Evolutionary conservation across 2,888 invertebrate genomes (phyloP).

Genomic region (Ochropleura leucogaster): DNA sequence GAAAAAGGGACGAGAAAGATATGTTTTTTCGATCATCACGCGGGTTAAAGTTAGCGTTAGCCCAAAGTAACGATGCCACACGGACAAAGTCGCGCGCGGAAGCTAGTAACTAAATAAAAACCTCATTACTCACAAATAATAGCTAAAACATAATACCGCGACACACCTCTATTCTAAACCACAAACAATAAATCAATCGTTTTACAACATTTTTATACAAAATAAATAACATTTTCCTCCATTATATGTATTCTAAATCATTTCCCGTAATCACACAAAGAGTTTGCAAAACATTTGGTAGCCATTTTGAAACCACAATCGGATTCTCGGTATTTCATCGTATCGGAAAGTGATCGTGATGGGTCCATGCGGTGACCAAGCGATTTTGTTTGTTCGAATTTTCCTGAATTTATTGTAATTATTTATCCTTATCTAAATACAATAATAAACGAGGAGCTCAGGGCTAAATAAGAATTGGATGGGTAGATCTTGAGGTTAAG

Average conservation of each 20-base stretch:
- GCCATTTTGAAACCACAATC: constrained; percentile 73
- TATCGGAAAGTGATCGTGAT: constrained; percentile 66
- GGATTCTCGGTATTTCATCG: constrained; percentile 79
- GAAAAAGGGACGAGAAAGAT: too few relatives aligned
- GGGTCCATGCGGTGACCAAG: constrained; percentile 44
- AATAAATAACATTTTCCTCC: constrained; percentile 54
- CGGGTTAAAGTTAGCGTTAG: too few relatives aligned
- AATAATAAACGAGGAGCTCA: not conserved
- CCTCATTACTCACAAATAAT: not conserved
- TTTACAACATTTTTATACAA: constrained; percentile 37
- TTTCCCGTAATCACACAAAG: constrained; percentile 68
- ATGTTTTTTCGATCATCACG: too few relatives aligned
- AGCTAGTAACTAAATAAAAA: not conserved
- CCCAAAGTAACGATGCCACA: too few relatives aligned
- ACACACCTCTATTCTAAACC: constrained; percentile 33
- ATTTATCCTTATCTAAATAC: not conserved
- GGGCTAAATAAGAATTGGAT: too few relatives aligned
- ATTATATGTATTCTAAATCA: constrained; percentile 61
- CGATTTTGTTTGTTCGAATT: constrained; percentile 17
- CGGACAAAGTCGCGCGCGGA: too few relatives aligned
- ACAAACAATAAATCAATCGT: constrained; percentile 42
- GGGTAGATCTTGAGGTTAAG: too few relatives aligned
- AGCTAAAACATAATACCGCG: not conserved
- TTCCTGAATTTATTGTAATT: constrained; percentile 11
- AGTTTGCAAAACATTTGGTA: constrained; percentile 65